A percentile compares a stretch with the other conserved stretches of the same genome.
Conservation (phyloP, 2,113 vertebrate genomes). For the Elgaria multicarinata region DNA sequence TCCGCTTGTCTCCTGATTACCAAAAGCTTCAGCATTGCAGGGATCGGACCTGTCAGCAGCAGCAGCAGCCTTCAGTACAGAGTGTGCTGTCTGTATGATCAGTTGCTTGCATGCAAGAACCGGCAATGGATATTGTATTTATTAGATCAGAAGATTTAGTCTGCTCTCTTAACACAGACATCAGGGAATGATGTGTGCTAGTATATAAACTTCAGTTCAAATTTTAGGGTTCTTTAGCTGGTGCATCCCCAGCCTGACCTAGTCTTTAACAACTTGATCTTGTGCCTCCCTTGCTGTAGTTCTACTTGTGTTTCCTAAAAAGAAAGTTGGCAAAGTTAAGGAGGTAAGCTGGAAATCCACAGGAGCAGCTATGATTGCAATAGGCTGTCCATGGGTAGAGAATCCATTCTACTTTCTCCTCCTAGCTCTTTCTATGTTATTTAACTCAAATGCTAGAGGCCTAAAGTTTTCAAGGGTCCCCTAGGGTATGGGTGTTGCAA, state of each 20-base stretch:
- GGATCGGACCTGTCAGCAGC: neutral
- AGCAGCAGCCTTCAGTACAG: neutral
- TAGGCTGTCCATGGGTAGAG: neutral
- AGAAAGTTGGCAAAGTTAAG: neutral
- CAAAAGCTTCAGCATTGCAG: neutral
- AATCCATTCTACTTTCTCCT: neutral
- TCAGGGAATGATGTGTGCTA: neutral
- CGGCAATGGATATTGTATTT: neutral
- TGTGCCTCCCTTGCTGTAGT: neutral
- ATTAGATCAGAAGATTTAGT: neutral
- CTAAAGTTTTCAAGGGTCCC: neutral
- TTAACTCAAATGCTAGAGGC: neutral
- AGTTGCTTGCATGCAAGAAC: neutral
- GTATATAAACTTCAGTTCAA: neutral
- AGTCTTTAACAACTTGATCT: neutral
- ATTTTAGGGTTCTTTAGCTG: neutral
- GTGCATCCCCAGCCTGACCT: too few relatives aligned
- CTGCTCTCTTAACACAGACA: neutral
- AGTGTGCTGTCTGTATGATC: neutral
- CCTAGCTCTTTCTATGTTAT: neutral
- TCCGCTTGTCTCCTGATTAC: neutral
- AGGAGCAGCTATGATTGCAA: neutral
- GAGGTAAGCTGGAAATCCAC: neutral
- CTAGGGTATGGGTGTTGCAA: neutral
- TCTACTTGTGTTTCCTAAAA: neutral